phyloP scores from a whole-genome alignment of 2,797 vertebrate genomes.

The Notolepis coatsorum region DNA sequence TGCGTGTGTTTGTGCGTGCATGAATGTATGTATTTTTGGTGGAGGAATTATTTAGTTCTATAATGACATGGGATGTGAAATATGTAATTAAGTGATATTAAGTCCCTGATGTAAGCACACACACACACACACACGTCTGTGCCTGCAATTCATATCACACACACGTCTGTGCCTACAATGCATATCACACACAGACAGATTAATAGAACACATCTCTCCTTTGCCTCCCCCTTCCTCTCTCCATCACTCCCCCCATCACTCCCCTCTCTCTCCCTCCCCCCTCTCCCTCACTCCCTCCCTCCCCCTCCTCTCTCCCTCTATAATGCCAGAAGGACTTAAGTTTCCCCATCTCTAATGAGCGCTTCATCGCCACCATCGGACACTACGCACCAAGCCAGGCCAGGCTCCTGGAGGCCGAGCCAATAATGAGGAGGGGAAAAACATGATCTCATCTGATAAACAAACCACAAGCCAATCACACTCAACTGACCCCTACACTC shows the following conservation, averaged over 20 bases:
- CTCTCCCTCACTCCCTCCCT: neutral
- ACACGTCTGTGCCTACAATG: neutral
- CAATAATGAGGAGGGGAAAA: conserved; percentile 21
- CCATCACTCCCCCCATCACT: neutral
- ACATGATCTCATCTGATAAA: conserved; percentile 32
- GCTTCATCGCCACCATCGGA: neutral
- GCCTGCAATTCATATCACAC: neutral
- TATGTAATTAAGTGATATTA: too few species aligned
- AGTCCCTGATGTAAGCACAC: conserved; percentile 3
- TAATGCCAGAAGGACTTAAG: conserved; percentile 31
- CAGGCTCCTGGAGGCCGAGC: conserved; percentile 9
- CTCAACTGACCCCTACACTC: conserved; percentile 42
- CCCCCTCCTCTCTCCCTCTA: neutral
- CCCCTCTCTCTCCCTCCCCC: neutral
- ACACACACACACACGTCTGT: conserved; percentile 19
- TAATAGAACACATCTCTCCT: neutral
- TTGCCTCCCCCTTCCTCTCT: neutral
- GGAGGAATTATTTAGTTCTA: too few species aligned
- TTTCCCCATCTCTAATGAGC: conserved; percentile 40
- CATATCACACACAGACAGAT: too few species aligned
- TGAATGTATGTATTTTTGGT: too few species aligned
- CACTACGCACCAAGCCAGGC: conserved; percentile 20
- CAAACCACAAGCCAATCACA: conserved; percentile 31
- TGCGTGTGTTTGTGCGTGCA: conserved; percentile 21
- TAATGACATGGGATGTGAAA: too few species aligned